Evolutionary conservation across 92 coral and sea anemone genomes (phyloP), one percentile per base, ranked within the genome.

Genomic region (Heteractis magnifica): DNA sequence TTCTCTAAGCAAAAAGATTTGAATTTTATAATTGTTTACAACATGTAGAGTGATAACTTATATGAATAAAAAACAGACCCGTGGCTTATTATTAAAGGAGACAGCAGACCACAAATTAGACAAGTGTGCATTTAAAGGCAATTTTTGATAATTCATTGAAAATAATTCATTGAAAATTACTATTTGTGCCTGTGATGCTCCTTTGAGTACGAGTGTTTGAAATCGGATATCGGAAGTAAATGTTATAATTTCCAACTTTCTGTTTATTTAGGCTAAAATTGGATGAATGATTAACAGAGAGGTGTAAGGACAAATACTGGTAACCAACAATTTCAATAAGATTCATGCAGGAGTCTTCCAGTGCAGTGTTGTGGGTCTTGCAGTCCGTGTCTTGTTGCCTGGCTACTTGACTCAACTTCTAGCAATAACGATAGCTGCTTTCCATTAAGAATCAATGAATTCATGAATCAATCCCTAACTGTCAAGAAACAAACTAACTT

Each of bases 271-370:
- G 44, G 60, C 4, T 50, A 76, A 80, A 49, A 48, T 49, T 50
- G 77, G 49, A 41, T 68, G 44, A 49, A 49, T 51, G 62, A 65
- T 81, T 81, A 68, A 81, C 77, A 81, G 41, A 81, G 12, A 81
- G 65, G 84, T 71, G 65, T 70, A 10, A 65, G 59, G 14, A 20
- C 14, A 79, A 80, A 80, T 44, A 0, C 26, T 75, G 6, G 78
- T 49, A 18, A 10, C 52, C n/a, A 8, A 20, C 53, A 56, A 51
- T 12, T 75, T 75, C 55, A 8, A 50, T 76, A 20, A 76, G 44
- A 34, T 34, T 34, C 3, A 34, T 34, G 44, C 7, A 50, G 4
- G 20, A 8, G 6, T 49, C 79, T 50, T 50, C 10, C 20, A 15
- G 18, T 15, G 56, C 44, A 50, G 21, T 34, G 79, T 76, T 10